Percentiles rank a stretch among this genome's conserved stretches.
Conservation (phyloP, 2,797 vertebrate genomes). For the Sebastes hopkinsi region DNA sequence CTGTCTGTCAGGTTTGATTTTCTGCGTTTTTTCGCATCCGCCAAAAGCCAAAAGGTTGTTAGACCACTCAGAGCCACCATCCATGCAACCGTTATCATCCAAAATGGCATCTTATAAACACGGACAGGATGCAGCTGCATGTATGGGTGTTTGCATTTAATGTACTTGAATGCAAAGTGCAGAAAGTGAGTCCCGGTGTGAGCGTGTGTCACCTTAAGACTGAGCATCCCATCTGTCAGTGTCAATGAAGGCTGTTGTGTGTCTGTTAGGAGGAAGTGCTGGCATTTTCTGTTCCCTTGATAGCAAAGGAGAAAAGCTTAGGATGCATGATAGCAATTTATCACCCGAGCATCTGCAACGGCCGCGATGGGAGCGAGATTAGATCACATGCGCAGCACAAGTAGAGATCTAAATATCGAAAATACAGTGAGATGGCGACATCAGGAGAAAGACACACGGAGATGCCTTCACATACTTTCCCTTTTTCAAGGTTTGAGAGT, state of each 20-base stretch:
- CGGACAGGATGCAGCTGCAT: slow-evolving; percentile 27
- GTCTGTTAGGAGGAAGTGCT: slow-evolving; percentile 31
- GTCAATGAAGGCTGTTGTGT: slow-evolving; percentile 33
- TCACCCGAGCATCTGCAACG: slow-evolving; percentile 35
- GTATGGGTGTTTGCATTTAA: slow-evolving; percentile 35
- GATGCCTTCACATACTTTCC: not conserved
- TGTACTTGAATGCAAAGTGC: slow-evolving; percentile 10
- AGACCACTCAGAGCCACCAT: not conserved
- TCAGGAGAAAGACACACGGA: not conserved
- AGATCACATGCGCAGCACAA: not conserved
- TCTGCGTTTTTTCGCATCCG: not conserved
- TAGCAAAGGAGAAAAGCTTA: slow-evolving; percentile 59
- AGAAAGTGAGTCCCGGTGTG: slow-evolving; percentile 9
- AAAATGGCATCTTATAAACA: not conserved
- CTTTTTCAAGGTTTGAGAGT: slow-evolving; percentile 20
- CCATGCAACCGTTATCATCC: not conserved
- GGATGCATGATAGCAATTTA: slow-evolving; percentile 57
- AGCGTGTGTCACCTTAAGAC: slow-evolving; percentile 33
- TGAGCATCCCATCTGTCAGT: slow-evolving; percentile 53
- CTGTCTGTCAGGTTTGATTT: too few relatives aligned
- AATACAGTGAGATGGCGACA: not conserved
- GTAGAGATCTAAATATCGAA: slow-evolving; percentile 3
- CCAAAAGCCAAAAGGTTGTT: not conserved
- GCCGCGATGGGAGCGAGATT: not conserved
- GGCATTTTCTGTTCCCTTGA: slow-evolving; percentile 62